phyloP scores from a whole-genome alignment of 2,888 invertebrate species.

The Anthoptus insignis region DNA sequence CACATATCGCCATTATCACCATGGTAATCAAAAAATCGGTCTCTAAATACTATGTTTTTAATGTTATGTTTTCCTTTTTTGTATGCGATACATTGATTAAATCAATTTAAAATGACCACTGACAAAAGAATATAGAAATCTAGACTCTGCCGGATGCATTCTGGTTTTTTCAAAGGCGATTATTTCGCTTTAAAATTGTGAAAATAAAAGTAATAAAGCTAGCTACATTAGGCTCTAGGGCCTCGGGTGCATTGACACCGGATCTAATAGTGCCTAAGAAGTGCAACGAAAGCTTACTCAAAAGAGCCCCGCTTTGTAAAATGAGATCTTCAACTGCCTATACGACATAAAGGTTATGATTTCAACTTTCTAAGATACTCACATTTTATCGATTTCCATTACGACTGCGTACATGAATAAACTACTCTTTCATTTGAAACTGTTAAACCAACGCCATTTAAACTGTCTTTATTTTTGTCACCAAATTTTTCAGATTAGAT shows the following conservation, averaged over 20 bases:
- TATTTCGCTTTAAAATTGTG: slow-evolving; percentile 24
- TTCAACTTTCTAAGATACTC: background rate
- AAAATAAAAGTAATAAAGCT: slow-evolving; percentile 20
- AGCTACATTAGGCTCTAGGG: background rate
- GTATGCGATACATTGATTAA: background rate
- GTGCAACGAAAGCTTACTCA: slow-evolving; percentile 10
- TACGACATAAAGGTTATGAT: background rate
- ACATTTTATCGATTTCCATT: background rate
- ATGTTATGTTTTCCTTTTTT: slow-evolving; percentile 11
- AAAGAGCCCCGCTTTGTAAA: background rate
- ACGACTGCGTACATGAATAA: no score
- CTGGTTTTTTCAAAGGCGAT: slow-evolving; percentile 22
- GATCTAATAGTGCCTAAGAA: slow-evolving; percentile 22
- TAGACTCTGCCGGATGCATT: slow-evolving; percentile 27
- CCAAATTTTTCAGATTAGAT: no score
- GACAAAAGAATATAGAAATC: slow-evolving; percentile 27
- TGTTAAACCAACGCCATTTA: no score
- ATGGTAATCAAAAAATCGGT: background rate
- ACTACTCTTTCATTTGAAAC: no score
- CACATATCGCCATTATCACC: background rate
- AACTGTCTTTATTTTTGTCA: no score
- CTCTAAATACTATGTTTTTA: background rate
- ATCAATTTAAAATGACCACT: slow-evolving; percentile 28
- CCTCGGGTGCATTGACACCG: slow-evolving; percentile 29
- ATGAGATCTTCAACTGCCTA: slow-evolving; percentile 9